Percentiles rank a stretch among this genome's conserved stretches.
Conservation (phyloP, 2,797 vertebrate genomes). For the Mallotus villosus region DNA sequence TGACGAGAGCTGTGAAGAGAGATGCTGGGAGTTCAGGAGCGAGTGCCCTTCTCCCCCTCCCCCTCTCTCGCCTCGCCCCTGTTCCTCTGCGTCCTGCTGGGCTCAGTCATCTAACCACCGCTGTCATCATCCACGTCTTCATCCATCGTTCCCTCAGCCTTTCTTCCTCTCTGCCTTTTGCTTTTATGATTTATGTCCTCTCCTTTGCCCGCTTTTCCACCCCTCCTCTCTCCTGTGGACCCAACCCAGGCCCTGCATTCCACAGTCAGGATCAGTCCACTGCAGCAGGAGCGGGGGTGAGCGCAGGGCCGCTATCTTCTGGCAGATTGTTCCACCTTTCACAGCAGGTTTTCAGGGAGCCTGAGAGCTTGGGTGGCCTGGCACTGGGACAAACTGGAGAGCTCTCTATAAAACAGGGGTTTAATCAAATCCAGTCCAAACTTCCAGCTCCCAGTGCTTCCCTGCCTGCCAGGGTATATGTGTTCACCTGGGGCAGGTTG, state of each 20-base stretch:
- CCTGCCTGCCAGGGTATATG: neutral
- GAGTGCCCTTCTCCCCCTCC: neutral
- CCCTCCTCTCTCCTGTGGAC: neutral
- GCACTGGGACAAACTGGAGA: neutral
- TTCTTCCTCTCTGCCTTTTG: neutral
- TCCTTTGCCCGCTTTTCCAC: neutral
- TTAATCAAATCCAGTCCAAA: neutral
- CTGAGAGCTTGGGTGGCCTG: constrained; percentile 6
- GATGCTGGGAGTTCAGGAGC: neutral
- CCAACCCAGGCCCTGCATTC: constrained; percentile 30
- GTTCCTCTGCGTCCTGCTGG: neutral
- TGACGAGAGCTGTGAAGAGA: neutral
- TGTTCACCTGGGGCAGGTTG: neutral
- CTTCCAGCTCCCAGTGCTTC: no score
- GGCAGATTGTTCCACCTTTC: constrained; percentile 8
- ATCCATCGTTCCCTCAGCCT: neutral
- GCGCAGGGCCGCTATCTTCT: neutral
- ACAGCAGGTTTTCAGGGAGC: neutral
- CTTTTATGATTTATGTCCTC: neutral
- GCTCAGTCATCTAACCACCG: neutral
- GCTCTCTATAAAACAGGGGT: constrained; percentile 3
- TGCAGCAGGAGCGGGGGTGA: neutral
- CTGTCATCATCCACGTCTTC: neutral
- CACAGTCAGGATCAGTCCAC: constrained; percentile 25
- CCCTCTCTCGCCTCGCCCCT: neutral